phyloP scores from a whole-genome alignment of 2,888 invertebrate species.

The Neoitamus cyanurus region DNA sequence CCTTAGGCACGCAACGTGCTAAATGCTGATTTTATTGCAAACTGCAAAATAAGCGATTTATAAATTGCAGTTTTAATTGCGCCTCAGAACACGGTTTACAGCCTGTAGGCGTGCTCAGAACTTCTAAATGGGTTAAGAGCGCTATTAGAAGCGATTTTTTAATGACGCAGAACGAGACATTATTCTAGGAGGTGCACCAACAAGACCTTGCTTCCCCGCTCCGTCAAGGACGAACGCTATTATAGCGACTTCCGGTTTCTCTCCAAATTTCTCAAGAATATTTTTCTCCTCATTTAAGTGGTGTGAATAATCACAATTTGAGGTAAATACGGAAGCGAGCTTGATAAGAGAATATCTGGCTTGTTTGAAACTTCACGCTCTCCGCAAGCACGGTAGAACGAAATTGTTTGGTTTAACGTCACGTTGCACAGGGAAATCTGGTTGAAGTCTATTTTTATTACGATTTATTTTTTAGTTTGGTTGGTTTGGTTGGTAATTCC shows the following conservation, averaged over 20 bases:
- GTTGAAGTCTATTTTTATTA: not conserved
- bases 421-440: not conserved
- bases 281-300: not conserved
- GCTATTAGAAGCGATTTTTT: not conserved
- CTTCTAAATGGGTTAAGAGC: not conserved
- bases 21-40: constrained; percentile 23
- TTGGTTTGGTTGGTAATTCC: too few relatives aligned
- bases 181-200: not conserved
- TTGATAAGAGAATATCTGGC: not conserved
- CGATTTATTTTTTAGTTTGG: too few relatives aligned
- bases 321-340: not conserved
- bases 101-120: not conserved
- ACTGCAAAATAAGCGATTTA: constrained; percentile 27
- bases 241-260: not conserved
- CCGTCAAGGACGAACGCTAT: not conserved
- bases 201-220: not conserved
- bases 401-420: not conserved
- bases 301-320: not conserved
- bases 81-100: not conserved
- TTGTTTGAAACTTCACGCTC: not conserved
- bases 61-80: constrained; percentile 35
- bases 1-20: constrained; percentile 30
- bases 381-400: not conserved
- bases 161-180: not conserved
- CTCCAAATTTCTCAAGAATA: not conserved